Evolutionary conservation across 2,797 vertebrate genomes (phyloP).

Genomic region (Rhodeus uyekii): DNA sequence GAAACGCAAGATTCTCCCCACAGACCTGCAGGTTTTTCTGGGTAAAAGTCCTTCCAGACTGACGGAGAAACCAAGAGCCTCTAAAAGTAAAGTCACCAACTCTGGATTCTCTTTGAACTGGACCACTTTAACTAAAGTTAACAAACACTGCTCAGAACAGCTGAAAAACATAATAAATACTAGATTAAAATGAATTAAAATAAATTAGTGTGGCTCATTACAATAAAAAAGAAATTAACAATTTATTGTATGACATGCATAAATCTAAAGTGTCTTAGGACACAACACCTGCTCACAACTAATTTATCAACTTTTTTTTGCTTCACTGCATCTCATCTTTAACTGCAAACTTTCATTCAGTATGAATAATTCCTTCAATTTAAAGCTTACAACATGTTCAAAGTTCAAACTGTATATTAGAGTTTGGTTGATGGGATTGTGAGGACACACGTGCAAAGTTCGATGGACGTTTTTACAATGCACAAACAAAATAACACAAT

Average conservation of each 20-base stretch:
- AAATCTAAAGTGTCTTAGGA: no score
- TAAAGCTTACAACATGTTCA: no score
- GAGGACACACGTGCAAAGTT: no score
- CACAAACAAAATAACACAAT: no score
- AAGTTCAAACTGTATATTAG: no score
- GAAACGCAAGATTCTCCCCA: constrained; percentile 41
- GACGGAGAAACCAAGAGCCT: constrained; percentile 45
- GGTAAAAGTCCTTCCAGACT: constrained; percentile 40
- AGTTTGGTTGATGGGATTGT: no score
- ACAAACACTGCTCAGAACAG: not conserved
- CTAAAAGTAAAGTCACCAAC: constrained; percentile 50
- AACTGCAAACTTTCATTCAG: no score
- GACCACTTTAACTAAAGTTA: not conserved
- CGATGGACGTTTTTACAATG: no score
- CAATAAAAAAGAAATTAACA: not conserved
- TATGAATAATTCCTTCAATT: no score
- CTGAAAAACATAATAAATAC: not conserved
- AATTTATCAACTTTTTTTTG: no score
- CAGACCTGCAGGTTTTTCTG: constrained; percentile 52
- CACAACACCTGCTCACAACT: no score
- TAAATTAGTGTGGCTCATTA: not conserved
- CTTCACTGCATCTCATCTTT: no score
- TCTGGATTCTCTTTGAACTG: constrained; percentile 45
- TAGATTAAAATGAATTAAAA: not conserved
- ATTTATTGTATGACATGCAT: not conserved